Evolutionary conservation across 2,888 invertebrate genomes (phyloP).

Genomic region (Zootermopsis nevadensis): DNA sequence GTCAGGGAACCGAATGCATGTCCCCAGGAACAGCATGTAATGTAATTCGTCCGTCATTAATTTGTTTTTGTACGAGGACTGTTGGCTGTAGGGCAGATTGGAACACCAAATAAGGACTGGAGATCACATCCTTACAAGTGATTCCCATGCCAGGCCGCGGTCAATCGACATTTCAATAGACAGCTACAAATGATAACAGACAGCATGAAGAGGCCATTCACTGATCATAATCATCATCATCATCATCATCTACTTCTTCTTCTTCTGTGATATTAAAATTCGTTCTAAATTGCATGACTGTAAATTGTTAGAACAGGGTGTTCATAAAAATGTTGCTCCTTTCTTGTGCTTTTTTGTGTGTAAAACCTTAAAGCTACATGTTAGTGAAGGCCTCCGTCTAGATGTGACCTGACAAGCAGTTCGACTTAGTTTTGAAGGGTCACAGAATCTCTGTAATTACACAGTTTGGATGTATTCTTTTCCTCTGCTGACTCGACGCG

Average conservation of each 20-base stretch:
- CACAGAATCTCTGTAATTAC: background rate
- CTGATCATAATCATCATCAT: background rate
- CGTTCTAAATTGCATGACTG: background rate
- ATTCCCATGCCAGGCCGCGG: background rate
- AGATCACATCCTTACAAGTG: conserved; percentile 23
- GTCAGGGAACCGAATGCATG: conserved; percentile 12
- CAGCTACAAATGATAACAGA: background rate
- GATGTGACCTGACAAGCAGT: background rate
- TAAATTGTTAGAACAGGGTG: background rate
- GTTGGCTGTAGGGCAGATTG: conserved; percentile 3
- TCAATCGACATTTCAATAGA: conserved; percentile 7
- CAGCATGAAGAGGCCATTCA: background rate
- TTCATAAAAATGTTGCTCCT: background rate
- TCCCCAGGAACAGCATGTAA: background rate
- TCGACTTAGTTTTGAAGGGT: background rate
- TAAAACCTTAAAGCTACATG: background rate
- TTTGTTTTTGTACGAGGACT: conserved; percentile 26
- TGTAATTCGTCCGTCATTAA: conserved; percentile 32
- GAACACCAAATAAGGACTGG: conserved; percentile 6
- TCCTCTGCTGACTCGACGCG: too few species aligned
- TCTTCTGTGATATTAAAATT: background rate
- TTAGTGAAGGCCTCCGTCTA: background rate
- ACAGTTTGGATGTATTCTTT: too few species aligned
- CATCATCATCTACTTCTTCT: background rate
- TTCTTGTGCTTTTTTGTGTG: background rate